Base-by-base conservation (phyloP, 1,140 invertebrate genomes). In the Neuroterus valhalla region DNA sequence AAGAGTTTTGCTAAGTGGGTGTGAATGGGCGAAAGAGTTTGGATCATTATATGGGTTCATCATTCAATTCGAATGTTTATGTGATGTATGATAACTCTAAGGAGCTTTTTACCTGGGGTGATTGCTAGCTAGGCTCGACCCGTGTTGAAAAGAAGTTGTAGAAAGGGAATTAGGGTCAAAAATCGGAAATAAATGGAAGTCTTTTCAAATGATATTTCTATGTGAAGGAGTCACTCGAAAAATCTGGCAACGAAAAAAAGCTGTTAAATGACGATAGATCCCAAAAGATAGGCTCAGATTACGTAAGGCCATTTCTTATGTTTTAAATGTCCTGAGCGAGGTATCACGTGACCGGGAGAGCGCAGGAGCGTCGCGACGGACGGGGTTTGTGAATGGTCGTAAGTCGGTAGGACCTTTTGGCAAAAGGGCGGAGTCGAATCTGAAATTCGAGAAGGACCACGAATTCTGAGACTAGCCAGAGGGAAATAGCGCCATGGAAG, bases 401-500 rank as follows among this genome's bases (percentile, higher is more conserved):
- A 62, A 62, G 55, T 62, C 55, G 71, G 67, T 11, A 31, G 48
- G 17, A 71, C 75, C 74, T 81, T 77, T 74, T 68, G 67, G 69
- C 70, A 43, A 68, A 62, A 81, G 70, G 75, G 78, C 75, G 78
- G 82, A 80, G 78, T 71, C 72, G 77, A 74, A 73, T 77, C 74
- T 81, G 85, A 85, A 88, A 86, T 81, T 71, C 75, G 77, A 83
- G 76, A 79, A 80, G 78, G 66, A 71, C 66, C 62, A 42, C 73
- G 46, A 72, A 44, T 77, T 76, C 79, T 46, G 76, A 70, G 68
- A 26, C 44, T 74, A 74, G 45, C 50, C 77, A 46, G 69, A 78
- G 77, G 78, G 76, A 79, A 81, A 78, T 78, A 78, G 78, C 72
- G 79, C 75, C 83, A 71, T 71, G 82, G 82, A 86, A 88, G 85